Percentiles rank a stretch among this genome's conserved stretches.
Conservation (phyloP, 2,888 invertebrate genomes). For the Synanthedon formicaeformis region DNA sequence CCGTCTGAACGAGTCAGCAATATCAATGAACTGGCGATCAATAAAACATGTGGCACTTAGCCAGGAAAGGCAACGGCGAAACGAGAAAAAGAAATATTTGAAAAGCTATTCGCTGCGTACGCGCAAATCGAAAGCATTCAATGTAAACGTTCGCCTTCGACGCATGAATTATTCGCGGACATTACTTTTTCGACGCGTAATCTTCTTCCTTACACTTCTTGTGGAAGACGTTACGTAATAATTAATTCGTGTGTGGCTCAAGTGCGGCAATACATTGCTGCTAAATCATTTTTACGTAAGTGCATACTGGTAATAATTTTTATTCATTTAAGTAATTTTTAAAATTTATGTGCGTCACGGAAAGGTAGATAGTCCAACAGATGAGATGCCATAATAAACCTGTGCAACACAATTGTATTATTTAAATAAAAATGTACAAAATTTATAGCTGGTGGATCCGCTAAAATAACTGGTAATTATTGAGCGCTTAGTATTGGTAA, state of each 20-base stretch:
- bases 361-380: too few species aligned
- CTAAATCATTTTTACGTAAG: too few species aligned
- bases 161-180: constrained; percentile 48
- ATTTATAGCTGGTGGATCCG: too few species aligned
- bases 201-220: constrained; percentile 24
- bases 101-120: constrained; percentile 56
- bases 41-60: constrained; percentile 68
- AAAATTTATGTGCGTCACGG: too few species aligned
- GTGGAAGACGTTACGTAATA: constrained; percentile 44
- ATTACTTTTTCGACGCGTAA: constrained; percentile 16
- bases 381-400: too few species aligned
- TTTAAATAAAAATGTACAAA: too few species aligned
- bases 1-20: constrained; percentile 65
- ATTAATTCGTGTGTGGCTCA: constrained; percentile 31
- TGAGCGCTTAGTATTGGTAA: too few species aligned
- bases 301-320: not conserved
- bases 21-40: constrained; percentile 70
- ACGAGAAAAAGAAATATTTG: constrained; percentile 67
- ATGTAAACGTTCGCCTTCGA: constrained; percentile 48
- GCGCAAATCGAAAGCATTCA: constrained; percentile 60
- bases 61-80: constrained; percentile 67
- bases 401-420: too few species aligned
- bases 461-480: too few species aligned
- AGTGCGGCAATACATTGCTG: not conserved
- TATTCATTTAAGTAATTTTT: too few species aligned